Base-by-base conservation (phyloP, 1,140 invertebrate genomes). In the Drosophila quadrilineata region DNA sequence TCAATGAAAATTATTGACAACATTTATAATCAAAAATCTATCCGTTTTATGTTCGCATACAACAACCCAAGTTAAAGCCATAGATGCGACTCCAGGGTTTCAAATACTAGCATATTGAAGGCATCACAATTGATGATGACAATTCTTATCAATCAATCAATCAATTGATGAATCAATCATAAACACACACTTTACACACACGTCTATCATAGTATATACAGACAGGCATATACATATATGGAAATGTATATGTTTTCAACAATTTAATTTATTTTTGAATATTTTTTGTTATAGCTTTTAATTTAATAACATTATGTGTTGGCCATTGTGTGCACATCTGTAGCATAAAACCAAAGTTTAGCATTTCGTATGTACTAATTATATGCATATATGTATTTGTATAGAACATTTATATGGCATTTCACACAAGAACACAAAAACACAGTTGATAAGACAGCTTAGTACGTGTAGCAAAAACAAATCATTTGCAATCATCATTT, bases 281-380 rank as follows among this genome's bases (percentile, higher is more conserved):
- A 71, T 60, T 70, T 79, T 79, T 79, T 85, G 77, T 82, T 85
- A 60, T 85, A 77, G 70, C 60, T 40, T 49, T 38, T 77, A 77
- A 59, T 66, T 73, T n/a, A n/a, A n/a, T n/a, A n/a, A n/a, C n/a
- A n/a, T 79, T 33, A 40, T 68, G 74, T 82, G 76, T 82, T 82
- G 77, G 77, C 76, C 76, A 82, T 82, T 84, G 77, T 84, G 77
- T 82, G 76, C 77, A 82, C 77, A 82, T 80, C 26, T 84, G 74
- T 84, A 84, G 79, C 79, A 84, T 86, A 84, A 84, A 84, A 84
- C 79, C 79, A 84, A 84, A 84, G 79, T 79, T 84, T 84, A 84
- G 79, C 74, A 84, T 84, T 84, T 84, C 79, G 79, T 79, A 79
- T 79, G n/a, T 67, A 52, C 79, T 35, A 12, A 24, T 59, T 35